Conservation (phyloP, 2,797 vertebrate genomes). For the Coracias cyanogaster region DNA sequence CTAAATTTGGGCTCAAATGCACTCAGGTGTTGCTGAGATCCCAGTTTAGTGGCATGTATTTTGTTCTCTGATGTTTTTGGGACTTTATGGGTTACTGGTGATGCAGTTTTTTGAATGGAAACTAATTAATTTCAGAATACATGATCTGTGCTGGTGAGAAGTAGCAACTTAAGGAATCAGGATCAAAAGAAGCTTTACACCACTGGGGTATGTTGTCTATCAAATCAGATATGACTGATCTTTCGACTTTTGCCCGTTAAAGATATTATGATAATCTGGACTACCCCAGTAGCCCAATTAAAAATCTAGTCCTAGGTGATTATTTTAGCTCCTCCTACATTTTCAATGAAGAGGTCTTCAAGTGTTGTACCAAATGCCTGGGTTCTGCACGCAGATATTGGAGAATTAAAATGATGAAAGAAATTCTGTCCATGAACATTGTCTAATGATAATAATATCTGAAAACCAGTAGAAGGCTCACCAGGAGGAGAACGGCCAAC, state of each 20-base stretch:
- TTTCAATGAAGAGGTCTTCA: neutral
- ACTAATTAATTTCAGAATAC: constrained; percentile 23
- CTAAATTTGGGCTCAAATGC: neutral
- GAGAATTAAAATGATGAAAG: neutral
- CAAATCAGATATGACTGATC: neutral
- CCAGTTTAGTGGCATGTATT: neutral
- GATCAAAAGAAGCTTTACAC: neutral
- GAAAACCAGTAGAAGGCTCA: neutral
- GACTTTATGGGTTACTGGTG: neutral
- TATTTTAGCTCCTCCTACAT: neutral
- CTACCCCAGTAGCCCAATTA: neutral
- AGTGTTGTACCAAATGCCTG: neutral
- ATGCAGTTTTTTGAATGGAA: neutral
- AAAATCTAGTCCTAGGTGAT: neutral
- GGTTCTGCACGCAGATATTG: neutral
- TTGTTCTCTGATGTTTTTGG: neutral
- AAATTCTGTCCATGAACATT: neutral
- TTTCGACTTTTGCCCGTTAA: neutral
- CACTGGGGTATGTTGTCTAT: neutral
- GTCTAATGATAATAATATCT: neutral
- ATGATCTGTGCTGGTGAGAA: neutral
- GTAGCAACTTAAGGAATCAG: neutral
- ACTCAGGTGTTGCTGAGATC: neutral
- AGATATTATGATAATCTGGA: neutral
- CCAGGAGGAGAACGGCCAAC: neutral